Percentiles rank a stretch among this genome's conserved stretches.
Evolutionary conservation across 2,113 vertebrate species (phyloP).

Genomic region (Bucco capensis): DNA sequence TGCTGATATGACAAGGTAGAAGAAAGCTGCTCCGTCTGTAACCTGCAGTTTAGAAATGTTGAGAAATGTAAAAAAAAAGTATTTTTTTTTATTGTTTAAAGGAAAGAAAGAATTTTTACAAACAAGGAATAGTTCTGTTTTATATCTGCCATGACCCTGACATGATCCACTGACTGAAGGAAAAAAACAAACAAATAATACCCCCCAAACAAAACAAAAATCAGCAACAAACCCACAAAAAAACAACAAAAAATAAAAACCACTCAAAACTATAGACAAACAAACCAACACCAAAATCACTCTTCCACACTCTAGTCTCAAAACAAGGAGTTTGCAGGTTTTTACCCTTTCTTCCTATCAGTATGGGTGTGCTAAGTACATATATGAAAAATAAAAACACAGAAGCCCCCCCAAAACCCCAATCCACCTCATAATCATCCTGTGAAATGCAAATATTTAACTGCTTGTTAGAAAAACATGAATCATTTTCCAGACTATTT

Average conservation of each 20-base stretch:
- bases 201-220: too few relatives aligned
- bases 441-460: neutral
- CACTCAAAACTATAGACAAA: too few relatives aligned
- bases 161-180: too few relatives aligned
- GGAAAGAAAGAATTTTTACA: neutral
- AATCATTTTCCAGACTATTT: neutral
- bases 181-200: too few relatives aligned
- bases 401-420: too few relatives aligned
- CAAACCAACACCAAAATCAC: neutral
- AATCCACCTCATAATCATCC: too few relatives aligned
- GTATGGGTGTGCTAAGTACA: neutral
- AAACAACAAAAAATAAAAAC: too few relatives aligned
- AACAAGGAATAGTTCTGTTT: too few relatives aligned
- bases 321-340: neutral
- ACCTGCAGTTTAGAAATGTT: neutral
- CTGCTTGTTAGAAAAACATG: neutral
- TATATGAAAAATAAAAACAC: neutral
- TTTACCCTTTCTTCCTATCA: neutral
- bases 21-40: neutral
- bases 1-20: neutral
- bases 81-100: neutral
- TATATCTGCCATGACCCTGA: too few relatives aligned
- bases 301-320: neutral
- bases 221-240: too few relatives aligned
- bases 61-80: neutral